These are phyloP conservation scores for Orthonevra nobilis DNA, from an alignment of 2,888 invertebrate species.

Conservation along the genomic window DNA sequence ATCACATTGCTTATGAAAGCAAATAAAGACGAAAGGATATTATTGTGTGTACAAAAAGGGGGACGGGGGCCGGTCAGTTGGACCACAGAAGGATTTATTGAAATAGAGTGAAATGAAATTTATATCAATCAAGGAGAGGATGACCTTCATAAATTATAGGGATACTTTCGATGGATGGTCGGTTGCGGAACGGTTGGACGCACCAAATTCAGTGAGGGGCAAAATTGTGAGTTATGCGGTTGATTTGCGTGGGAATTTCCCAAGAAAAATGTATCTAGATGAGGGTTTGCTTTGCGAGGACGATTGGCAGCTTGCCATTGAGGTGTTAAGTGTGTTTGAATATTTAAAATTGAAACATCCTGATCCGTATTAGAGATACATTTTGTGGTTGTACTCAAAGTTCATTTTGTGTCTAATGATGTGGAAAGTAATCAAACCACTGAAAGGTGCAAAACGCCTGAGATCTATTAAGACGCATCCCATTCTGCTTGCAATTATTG, in stretches of 20 bases:
- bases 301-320: not conserved
- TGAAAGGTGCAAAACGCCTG: too few relatives aligned
- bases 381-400: too few relatives aligned
- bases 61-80: not conserved
- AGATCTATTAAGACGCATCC: too few relatives aligned
- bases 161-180: slow-evolving; percentile 19
- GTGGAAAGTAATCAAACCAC: too few relatives aligned
- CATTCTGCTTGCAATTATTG: too few relatives aligned
- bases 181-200: slow-evolving; percentile 1
- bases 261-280: not conserved
- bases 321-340: not conserved
- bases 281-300: not conserved
- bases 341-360: too few relatives aligned
- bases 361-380: too few relatives aligned
- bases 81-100: slow-evolving; percentile 22
- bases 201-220: slow-evolving; percentile 43
- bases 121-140: slow-evolving; percentile 62
- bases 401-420: too few relatives aligned
- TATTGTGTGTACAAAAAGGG: slow-evolving; percentile 27
- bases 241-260: slow-evolving; percentile 24
- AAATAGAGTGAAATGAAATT: slow-evolving; percentile 64
- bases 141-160: slow-evolving; percentile 67
- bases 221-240: slow-evolving; percentile 60
- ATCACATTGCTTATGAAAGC: slow-evolving; percentile 67
- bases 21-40: slow-evolving; percentile 69